A percentile compares a stretch with the other conserved stretches of the same genome.
phyloP scores from a whole-genome alignment of 1,140 invertebrate species.

The Antheraea mylitta region DNA sequence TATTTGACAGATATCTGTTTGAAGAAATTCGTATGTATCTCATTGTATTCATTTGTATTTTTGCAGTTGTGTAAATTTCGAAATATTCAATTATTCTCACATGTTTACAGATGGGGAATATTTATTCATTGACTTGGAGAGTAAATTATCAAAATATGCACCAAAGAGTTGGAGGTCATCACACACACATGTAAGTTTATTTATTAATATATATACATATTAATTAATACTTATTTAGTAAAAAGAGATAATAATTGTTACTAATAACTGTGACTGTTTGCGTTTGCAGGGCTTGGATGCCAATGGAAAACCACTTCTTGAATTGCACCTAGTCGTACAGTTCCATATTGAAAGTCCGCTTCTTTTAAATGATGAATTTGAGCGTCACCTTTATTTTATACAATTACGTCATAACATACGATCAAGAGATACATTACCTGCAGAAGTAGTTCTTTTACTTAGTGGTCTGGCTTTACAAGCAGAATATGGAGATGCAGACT shows the following conservation, averaged over 20 bases:
- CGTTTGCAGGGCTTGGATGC: conserved; percentile 90
- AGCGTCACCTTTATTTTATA: conserved; percentile 95
- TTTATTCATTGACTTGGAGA: conserved; percentile 95
- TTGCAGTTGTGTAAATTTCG: too few relatives aligned
- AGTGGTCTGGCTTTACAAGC: conserved; percentile 94
- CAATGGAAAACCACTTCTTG: conserved; percentile 92
- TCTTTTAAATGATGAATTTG: conserved; percentile 92
- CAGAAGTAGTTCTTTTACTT: conserved; percentile 87
- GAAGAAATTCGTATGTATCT: too few relatives aligned
- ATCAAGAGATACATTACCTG: conserved; percentile 82
- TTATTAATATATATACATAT: background rate
- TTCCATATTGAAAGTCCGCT: conserved; percentile 95
- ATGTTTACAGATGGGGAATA: conserved; percentile 93
- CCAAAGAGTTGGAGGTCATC: conserved; percentile 97
- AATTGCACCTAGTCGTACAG: conserved; percentile 95
- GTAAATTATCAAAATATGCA: conserved; percentile 96
- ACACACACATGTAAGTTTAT: conserved; percentile 90
- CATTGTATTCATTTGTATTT: too few relatives aligned
- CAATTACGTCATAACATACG: conserved; percentile 95
- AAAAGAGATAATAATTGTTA: background rate
- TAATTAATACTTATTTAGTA: conserved; percentile 4
- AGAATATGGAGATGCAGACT: conserved; percentile 89
- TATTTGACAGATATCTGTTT: too few relatives aligned
- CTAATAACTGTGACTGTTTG: conserved; percentile 26
- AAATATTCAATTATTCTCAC: conserved; percentile 8